Percentiles rank a stretch among this genome's conserved stretches.
Conservation (phyloP, 1,140 invertebrate species). For the Sipha flava region DNA sequence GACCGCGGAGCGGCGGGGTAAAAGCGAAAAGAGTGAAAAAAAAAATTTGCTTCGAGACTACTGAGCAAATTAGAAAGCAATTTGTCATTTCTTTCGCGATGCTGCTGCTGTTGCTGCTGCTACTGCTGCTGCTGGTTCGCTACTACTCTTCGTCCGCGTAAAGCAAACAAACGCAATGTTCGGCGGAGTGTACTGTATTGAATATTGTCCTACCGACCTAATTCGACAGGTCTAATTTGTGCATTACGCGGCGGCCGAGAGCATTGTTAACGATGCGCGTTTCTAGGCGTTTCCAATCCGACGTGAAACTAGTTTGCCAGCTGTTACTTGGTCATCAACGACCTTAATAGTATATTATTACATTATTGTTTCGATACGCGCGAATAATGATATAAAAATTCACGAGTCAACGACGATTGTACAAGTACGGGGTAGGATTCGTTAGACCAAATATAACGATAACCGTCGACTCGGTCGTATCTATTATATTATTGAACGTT, state of each 20-base stretch:
- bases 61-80: slow-evolving; percentile 1
- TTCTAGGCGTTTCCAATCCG: slow-evolving; percentile 22
- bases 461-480: no score
- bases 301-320: slow-evolving; percentile 3
- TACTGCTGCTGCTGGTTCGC: not conserved
- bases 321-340: not conserved
- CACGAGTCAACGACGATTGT: no score
- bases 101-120: no score
- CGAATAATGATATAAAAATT: not conserved
- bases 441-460: no score
- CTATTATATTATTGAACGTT: no score
- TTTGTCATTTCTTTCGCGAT: not conserved
- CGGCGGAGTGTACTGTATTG: not conserved
- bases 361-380: not conserved
- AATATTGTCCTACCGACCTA: slow-evolving; percentile 12
- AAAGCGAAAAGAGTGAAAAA: not conserved
- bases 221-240: not conserved
- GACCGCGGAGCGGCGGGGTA: not conserved
- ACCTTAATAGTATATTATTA: slow-evolving; percentile 7
- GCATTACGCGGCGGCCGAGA: not conserved
- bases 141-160: not conserved
- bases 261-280: slow-evolving; percentile 6
- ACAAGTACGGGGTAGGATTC: no score
- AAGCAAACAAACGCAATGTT: not conserved
- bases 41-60: not conserved